Evolutionary conservation across 1,140 invertebrate species (phyloP).

Genomic region (Andrena cerasifolii): DNA sequence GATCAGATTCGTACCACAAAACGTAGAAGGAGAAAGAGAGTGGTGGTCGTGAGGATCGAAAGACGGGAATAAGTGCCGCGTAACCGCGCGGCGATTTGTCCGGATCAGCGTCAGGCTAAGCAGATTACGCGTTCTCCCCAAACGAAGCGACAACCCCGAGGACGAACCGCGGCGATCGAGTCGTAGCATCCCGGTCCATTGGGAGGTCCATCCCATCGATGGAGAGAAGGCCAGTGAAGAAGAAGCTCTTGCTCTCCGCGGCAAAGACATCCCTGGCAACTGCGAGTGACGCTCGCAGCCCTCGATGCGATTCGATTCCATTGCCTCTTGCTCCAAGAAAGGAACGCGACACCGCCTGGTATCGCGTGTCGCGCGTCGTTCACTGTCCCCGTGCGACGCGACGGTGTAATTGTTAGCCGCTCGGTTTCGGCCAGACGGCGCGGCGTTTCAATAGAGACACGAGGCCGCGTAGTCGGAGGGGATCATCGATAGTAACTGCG

Average conservation of each 20-base stretch:
- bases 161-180: constrained; percentile 61
- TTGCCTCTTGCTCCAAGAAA: too few species aligned
- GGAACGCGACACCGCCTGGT: too few species aligned
- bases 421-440: too few species aligned
- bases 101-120: constrained; percentile 81
- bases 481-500: not conserved
- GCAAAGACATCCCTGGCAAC: too few species aligned
- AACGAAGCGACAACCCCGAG: constrained; percentile 68
- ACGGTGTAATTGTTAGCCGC: too few species aligned
- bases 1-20: constrained; percentile 49
- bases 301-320: too few species aligned
- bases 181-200: constrained; percentile 42
- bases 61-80: constrained; percentile 75
- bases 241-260: too few species aligned
- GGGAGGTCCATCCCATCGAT: constrained; percentile 60
- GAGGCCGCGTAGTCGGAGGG: not conserved
- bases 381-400: too few species aligned
- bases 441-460: too few species aligned
- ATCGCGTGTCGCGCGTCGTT: too few species aligned
- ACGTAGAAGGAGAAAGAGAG: constrained; percentile 19
- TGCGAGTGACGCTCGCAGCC: too few species aligned
- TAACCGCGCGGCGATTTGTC: constrained; percentile 80
- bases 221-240: constrained; percentile 8
- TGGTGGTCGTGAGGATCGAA: constrained; percentile 55
- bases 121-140: constrained; percentile 76